Percentiles rank a stretch among this genome's conserved stretches.
Conservation (phyloP, 2,888 invertebrate genomes). For the Polydrusus tereticollis region DNA sequence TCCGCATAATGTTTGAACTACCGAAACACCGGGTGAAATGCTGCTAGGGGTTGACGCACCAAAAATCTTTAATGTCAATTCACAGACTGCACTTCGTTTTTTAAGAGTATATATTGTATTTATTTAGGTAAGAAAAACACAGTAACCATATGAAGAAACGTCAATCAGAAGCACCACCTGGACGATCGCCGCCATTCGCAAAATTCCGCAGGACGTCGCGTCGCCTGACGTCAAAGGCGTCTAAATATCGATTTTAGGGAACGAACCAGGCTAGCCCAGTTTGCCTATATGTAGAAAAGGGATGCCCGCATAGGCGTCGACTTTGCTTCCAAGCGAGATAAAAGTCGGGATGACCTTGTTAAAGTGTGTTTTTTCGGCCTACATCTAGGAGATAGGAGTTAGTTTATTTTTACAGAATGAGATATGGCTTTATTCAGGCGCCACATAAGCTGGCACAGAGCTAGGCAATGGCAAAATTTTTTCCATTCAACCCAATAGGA, state of each 20-base stretch:
- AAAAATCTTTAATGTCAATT: neutral
- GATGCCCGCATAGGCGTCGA: slow-evolving; percentile 19
- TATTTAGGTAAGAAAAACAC: slow-evolving; percentile 59
- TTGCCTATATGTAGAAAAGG: slow-evolving; percentile 45
- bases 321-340: slow-evolving; percentile 23
- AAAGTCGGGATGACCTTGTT: slow-evolving; percentile 59
- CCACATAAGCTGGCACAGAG: slow-evolving; percentile 44
- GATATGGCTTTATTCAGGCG: slow-evolving; percentile 59
- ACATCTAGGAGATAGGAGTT: slow-evolving; percentile 64
- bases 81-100: neutral
- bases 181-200: slow-evolving; percentile 63
- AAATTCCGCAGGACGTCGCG: slow-evolving; percentile 63
- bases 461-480: slow-evolving; percentile 43
- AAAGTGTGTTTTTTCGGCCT: slow-evolving; percentile 64
- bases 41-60: neutral
- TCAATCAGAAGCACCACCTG: slow-evolving; percentile 68
- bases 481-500: slow-evolving; percentile 45
- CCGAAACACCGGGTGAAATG: slow-evolving; percentile 17
- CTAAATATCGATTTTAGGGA: slow-evolving; percentile 66
- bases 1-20: slow-evolving; percentile 14
- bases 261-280: slow-evolving; percentile 60
- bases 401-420: slow-evolving; percentile 65
- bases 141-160: slow-evolving; percentile 65
- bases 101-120: slow-evolving; percentile 50
- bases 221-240: slow-evolving; percentile 67